Evolutionary conservation across 2,888 invertebrate species (phyloP).

Genomic region (Agrotis exclamationis): DNA sequence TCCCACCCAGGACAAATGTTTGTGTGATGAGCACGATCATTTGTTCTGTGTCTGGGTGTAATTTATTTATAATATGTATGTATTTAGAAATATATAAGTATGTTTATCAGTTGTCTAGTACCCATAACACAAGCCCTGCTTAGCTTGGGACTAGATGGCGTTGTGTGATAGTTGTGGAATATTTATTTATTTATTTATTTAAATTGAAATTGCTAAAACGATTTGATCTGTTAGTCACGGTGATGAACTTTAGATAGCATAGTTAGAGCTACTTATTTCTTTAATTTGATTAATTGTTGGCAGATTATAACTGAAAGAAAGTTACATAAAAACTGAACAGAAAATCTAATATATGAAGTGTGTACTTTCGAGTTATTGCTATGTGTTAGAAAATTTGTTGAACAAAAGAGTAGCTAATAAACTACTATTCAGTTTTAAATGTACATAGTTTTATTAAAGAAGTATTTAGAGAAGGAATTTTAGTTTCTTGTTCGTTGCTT

Average conservation of each 20-base stretch:
- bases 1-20: no score
- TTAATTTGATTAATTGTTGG: background rate
- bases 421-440: conserved; percentile 14
- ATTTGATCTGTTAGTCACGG: background rate
- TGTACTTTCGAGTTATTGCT: conserved; percentile 62
- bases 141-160: no score
- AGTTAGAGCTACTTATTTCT: background rate
- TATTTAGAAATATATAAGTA: no score
- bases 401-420: conserved; percentile 28
- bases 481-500: background rate
- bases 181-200: no score
- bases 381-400: conserved; percentile 41
- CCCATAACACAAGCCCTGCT: no score
- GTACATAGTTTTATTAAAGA: background rate
- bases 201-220: conserved; percentile 1
- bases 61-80: no score
- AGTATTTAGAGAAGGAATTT: background rate
- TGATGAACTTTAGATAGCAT: background rate
- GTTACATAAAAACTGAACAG: no score
- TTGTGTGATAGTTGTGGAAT: no score
- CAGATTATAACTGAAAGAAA: background rate
- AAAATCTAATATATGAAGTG: no score
- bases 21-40: no score
- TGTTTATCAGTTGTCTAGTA: no score
- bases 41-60: no score